Percentiles rank a stretch among this genome's conserved stretches.
Evolutionary conservation across 2,888 invertebrate species (phyloP).

Genomic region (Nomada ruficornis): DNA sequence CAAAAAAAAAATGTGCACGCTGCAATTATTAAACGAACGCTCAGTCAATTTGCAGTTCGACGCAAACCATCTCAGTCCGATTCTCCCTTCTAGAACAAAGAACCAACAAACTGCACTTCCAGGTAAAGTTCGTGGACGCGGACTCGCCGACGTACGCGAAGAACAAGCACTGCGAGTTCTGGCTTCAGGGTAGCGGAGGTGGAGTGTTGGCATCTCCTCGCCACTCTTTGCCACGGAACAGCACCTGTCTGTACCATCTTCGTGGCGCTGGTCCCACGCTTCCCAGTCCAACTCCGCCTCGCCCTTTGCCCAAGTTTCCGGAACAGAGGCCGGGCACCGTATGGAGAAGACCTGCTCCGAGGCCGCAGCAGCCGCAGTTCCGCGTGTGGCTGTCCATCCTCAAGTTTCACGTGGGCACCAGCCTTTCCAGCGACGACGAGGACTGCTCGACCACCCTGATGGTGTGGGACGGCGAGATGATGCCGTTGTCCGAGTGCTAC

Average conservation of each 20-base stretch:
- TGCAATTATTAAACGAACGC: too few species aligned
- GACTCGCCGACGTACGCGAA: conserved; percentile 93
- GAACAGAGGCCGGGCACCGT: conserved; percentile 82
- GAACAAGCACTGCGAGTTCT: conserved; percentile 94
- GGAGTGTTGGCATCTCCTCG: conserved; percentile 93
- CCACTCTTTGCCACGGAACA: conserved; percentile 94
- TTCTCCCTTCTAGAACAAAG: neutral
- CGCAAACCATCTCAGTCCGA: neutral
- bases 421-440: conserved; percentile 88
- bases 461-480: conserved; percentile 91
- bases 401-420: conserved; percentile 92
- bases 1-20: too few species aligned
- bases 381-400: conserved; percentile 94
- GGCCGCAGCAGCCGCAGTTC: conserved; percentile 88
- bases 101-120: conserved; percentile 53
- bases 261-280: conserved; percentile 86
- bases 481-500: conserved; percentile 91
- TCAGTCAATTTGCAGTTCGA: neutral
- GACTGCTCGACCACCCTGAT: conserved; percentile 93
- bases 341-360: conserved; percentile 86
- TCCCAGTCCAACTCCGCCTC: conserved; percentile 85
- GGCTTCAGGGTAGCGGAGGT: conserved; percentile 91
- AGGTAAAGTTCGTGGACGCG: conserved; percentile 94
- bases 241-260: conserved; percentile 94
- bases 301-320: conserved; percentile 83